Evolutionary conservation across 2,888 invertebrate genomes (phyloP).

Genomic region (Dynastes grantii): DNA sequence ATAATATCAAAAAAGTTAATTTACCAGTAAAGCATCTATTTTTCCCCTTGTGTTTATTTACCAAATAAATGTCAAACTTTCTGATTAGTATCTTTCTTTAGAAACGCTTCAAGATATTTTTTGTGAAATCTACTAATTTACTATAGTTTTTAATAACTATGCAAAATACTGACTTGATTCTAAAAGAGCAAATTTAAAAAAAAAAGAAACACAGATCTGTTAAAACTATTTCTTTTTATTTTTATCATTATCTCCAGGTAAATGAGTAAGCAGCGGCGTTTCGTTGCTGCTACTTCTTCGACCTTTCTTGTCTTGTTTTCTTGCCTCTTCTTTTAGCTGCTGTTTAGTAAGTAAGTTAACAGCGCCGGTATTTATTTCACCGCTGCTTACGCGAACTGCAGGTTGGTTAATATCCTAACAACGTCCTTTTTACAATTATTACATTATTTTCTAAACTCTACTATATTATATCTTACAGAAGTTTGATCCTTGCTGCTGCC

Average conservation of each 20-base stretch:
- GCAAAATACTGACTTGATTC: too few species aligned
- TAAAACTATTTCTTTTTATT: conserved; percentile 49
- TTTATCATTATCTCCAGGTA: conserved; percentile 50
- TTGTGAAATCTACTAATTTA: too few species aligned
- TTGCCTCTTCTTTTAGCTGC: conserved; percentile 56
- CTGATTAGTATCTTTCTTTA: too few species aligned
- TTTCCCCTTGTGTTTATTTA: too few species aligned
- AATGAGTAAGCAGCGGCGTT: conserved; percentile 51
- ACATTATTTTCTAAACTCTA: conserved; percentile 50
- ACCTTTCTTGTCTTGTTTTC: conserved; percentile 53
- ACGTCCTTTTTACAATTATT: conserved; percentile 54
- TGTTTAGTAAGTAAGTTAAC: conserved; percentile 59
- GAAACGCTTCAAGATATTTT: too few species aligned
- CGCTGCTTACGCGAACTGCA: conserved; percentile 41
- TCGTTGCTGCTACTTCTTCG: conserved; percentile 58
- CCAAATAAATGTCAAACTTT: too few species aligned
- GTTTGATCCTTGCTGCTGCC: conserved; percentile 59
- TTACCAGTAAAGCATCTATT: too few species aligned
- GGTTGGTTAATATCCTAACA: conserved; percentile 52
- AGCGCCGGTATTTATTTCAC: conserved; percentile 49
- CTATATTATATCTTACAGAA: conserved; percentile 53
- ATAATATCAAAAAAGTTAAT: too few species aligned
- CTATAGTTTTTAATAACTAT: too few species aligned
- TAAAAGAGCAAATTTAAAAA: background rate
- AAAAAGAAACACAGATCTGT: background rate